phyloP scores from a whole-genome alignment of 2,797 vertebrate genomes.

The Crypturellus tataupa region DNA sequence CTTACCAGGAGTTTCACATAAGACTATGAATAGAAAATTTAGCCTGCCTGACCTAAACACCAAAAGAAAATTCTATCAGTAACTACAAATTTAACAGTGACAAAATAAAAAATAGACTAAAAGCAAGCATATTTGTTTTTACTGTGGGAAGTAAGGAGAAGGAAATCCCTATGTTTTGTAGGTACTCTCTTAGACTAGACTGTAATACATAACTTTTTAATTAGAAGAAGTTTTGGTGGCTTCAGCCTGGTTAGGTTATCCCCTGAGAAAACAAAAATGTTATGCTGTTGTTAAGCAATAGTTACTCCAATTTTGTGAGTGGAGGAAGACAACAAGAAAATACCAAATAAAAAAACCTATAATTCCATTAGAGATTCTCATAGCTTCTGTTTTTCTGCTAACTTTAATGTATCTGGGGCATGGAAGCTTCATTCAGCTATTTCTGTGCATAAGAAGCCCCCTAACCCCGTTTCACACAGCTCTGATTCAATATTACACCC shows the following conservation, averaged over 20 bases:
- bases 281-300: neutral
- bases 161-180: fast-evolving
- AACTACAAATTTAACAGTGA: neutral
- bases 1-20: neutral
- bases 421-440: neutral
- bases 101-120: neutral
- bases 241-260: neutral
- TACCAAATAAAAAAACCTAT: neutral
- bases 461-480: neutral
- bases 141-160: neutral
- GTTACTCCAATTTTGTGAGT: neutral
- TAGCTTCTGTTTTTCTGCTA: neutral
- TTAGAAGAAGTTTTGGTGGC: neutral
- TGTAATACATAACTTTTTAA: neutral
- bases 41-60: neutral
- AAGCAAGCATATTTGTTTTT: neutral
- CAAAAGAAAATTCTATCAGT: neutral
- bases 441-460: neutral
- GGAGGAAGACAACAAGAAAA: neutral
- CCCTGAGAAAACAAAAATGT: neutral
- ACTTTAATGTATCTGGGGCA: neutral
- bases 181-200: neutral
- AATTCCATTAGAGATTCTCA: neutral
- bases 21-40: neutral
- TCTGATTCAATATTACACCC: neutral